Evolutionary conservation across 1,140 invertebrate genomes (phyloP), one percentile per base, ranked within the genome.

Genomic region (Nasonia vitripennis): DNA sequence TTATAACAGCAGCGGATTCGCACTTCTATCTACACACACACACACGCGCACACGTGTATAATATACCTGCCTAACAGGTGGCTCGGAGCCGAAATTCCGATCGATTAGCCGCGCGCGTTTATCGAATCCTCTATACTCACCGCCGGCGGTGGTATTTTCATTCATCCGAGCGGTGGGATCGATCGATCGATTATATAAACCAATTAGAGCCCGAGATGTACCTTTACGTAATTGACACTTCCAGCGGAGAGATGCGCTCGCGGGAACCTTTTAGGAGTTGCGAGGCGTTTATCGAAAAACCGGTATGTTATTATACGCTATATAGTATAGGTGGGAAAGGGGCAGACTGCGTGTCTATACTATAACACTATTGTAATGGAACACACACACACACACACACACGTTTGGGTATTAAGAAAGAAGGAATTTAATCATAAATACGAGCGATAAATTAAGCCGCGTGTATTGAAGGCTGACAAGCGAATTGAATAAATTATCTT

Each of bases 151-250:
- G n/a, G 68, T 12, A 17, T 74, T 74, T 74, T 37, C 71, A 74
- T 74, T 71, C 70, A 27, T 71, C 70, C 41, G 41, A 7, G 7
- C 68, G 27, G 27, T 5, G 10, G 27, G 27, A 27, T 27, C 27
- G 27, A 74, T 70, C 68, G 68, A 70, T 70, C 71, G 71, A 34
- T 74, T 74, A 74, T 74, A 74, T 74, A 74, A 74, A 74, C 34
- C 71, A 74, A 74, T 74, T 37, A 74, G 34, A 31, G 34, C 34
- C 14, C 11, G 17, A n/a, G 71, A 31, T 55, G 1, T 45, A 37
- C 31, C 27, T 74, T 74, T 74, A 74, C 71, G 71, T 74, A 74
- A 74, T 74, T 20, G 71, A 10, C 34, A 20, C 34, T 74, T 74
- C 27, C 71, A 10, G 71, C 71, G 71, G 68, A 14, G 17, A 55